Base-by-base conservation (phyloP, 2,797 vertebrate species). In the Sarcoramphus papa region DNA sequence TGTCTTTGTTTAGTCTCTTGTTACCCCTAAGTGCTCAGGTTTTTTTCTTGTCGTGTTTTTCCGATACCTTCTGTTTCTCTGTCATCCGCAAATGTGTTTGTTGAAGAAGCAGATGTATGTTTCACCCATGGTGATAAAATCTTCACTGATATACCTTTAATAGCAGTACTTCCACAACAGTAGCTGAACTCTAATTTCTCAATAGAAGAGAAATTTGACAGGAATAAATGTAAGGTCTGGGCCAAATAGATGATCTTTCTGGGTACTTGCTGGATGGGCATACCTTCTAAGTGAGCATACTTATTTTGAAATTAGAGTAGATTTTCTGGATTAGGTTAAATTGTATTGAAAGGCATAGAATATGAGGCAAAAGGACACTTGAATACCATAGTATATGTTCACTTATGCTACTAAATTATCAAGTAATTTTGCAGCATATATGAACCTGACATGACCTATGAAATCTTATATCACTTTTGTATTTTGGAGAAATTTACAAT, bases 1-100 rank as follows among this genome's bases (percentile, higher is more conserved):
- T 82, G 48, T 86, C 75, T 93, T 92, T 94, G 37, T 90, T 91
- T 93, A 85, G 80, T 87, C 50, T 95, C 35, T 91, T 74, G 82
- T 72, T 88, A 91, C 27, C 60, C 41, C 37, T 48, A 62, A 85
- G 78, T 74, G 60, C 33, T 90, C 70, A 74, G 69, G 16, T 35
- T 73, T 74, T 78, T 47, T 59, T 62, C 37, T 76, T 79, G 6
- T 51, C 16, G 0, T 81, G 23, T 87, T 92, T 95, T 95, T 79
- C 62, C 92, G 69, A 63, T 88, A 69, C 64, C 75, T 91, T 90
- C 76, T 96, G 72, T 82, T 90, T 76, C 76, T 85, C 67, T 92
- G 67, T 73, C 85, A 79, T 67, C 68, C 2, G 5, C 65, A 96
- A 81, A 94, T 51, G 30, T 86, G 51, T 73, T 96, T 83, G 56